These are phyloP conservation scores for Troides oblongomaculatus DNA, from an alignment of 2,888 invertebrate species.

Conservation along the genomic window DNA sequence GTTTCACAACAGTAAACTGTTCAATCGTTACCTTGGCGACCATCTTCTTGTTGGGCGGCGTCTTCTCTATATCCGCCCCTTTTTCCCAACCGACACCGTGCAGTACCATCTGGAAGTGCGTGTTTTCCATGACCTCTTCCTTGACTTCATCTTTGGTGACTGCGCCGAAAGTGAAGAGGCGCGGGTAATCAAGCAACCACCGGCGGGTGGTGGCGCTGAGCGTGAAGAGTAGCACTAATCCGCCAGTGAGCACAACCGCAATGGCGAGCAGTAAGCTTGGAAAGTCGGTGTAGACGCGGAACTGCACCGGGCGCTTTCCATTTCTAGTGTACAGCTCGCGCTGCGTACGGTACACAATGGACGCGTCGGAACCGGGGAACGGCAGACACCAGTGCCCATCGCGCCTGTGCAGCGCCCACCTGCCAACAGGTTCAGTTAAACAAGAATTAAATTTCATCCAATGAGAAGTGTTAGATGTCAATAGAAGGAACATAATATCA, in stretches of 20 bases:
- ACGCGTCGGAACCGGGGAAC: conserved; percentile 91
- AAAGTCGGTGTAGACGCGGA: conserved; percentile 85
- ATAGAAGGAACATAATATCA: conserved; percentile 26
- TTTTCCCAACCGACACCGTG: conserved; percentile 89
- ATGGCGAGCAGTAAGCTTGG: conserved; percentile 61
- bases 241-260: conserved; percentile 77
- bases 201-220: conserved; percentile 42
- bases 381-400: conserved; percentile 83
- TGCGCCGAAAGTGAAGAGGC: conserved; percentile 85
- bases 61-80: conserved; percentile 69
- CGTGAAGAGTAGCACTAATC: conserved; percentile 56
- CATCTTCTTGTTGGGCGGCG: conserved; percentile 82
- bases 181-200: conserved; percentile 49
- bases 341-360: conserved; percentile 91
- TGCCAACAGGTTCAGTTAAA: conserved; percentile 36
- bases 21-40: conserved; percentile 80
- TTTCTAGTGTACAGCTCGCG: conserved; percentile 84
- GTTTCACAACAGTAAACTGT: too few species aligned
- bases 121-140: conserved; percentile 79
- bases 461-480: too few species aligned
- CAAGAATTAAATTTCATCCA: too few species aligned
- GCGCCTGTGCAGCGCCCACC: conserved; percentile 70
- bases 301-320: conserved; percentile 87
- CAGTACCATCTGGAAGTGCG: conserved; percentile 84
- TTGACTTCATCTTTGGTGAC: conserved; percentile 84